Percentiles rank a stretch among this genome's conserved stretches.
phyloP scores from a whole-genome alignment of 2,797 vertebrate genomes.

The Pangasius djambal region DNA sequence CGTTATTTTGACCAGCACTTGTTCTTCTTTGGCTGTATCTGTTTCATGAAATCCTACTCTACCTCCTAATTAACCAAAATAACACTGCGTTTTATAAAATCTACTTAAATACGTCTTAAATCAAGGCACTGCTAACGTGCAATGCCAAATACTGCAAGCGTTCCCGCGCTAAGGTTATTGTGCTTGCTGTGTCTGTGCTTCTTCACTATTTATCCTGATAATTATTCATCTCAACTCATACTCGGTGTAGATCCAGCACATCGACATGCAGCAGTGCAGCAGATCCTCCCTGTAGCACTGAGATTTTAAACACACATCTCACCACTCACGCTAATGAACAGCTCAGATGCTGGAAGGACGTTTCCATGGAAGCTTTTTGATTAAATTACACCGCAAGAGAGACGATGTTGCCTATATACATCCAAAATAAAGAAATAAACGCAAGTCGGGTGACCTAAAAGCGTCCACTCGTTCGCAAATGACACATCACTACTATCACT shows the following conservation, averaged over 20 bases:
- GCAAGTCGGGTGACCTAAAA: background rate
- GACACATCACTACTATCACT: background rate
- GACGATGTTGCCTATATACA: background rate
- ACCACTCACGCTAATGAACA: background rate
- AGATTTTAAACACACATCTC: background rate
- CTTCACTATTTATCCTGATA: background rate
- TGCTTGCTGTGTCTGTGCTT: background rate
- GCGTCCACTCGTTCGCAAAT: background rate
- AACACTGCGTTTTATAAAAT: background rate
- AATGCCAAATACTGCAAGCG: background rate
- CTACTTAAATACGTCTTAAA: background rate
- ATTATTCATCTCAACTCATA: background rate
- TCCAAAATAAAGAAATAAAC: background rate
- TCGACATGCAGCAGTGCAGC: background rate
- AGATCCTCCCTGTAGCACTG: background rate
- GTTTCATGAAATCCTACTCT: background rate
- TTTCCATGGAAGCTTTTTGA: background rate
- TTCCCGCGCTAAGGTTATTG: background rate
- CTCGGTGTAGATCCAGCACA: background rate
- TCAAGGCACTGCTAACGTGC: background rate
- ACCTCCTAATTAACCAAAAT: background rate
- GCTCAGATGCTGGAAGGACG: background rate
- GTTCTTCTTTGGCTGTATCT: background rate
- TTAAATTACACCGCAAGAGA: background rate
- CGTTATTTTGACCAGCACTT: background rate